These are phyloP conservation scores for Ceratitis capitata DNA, from an alignment of 1,140 invertebrate genomes.

Conservation along the genomic window DNA sequence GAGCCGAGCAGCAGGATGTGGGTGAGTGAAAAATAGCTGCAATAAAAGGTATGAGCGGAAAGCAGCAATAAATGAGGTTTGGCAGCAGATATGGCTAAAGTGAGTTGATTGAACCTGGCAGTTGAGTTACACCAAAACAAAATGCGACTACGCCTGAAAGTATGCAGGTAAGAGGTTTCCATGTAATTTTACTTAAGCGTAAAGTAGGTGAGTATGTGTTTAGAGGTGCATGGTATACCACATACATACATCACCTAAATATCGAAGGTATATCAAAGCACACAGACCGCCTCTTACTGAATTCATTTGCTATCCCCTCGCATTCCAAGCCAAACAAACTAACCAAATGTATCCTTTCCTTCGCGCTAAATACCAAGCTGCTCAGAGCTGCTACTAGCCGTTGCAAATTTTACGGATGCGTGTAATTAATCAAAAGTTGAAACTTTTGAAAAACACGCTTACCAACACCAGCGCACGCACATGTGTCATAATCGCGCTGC, in stretches of 20 bases:
- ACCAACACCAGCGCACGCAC: neutral
- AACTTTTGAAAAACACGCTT: neutral
- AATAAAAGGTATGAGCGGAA: neutral
- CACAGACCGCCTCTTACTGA: no score
- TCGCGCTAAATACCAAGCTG: neutral
- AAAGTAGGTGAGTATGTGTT: no score
- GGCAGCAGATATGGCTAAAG: neutral
- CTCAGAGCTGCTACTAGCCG: neutral
- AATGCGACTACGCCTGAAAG: constrained; percentile 10
- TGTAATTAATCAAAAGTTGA: constrained; percentile 32
- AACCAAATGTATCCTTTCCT: neutral
- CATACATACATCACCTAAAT: no score
- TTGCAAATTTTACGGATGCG: neutral
- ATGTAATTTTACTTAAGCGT: no score
- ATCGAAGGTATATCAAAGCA: no score
- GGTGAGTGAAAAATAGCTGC: no score
- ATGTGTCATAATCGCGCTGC: neutral
- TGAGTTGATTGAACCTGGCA: constrained; percentile 24
- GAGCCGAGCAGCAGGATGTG: no score
- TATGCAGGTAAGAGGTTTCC: neutral
- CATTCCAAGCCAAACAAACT: neutral
- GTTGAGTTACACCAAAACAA: no score
- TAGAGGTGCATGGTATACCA: no score
- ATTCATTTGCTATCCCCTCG: neutral
- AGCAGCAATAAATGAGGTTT: neutral